Percentiles rank a stretch among this genome's conserved stretches.
Evolutionary conservation across 2,113 vertebrate species (phyloP).

Genomic region (Grammomys dolichurus): DNA sequence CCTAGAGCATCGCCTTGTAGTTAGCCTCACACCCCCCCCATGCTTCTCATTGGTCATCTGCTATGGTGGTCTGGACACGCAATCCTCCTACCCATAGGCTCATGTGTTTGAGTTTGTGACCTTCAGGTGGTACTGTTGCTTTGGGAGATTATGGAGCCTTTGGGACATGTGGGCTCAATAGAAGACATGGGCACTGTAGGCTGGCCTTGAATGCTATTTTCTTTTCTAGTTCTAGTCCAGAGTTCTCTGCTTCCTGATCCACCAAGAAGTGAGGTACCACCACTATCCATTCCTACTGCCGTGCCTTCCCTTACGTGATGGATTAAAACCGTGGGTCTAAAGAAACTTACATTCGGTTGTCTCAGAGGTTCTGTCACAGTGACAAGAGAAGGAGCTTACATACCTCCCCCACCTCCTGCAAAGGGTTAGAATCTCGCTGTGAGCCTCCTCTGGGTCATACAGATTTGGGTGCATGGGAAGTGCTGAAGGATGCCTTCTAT

Average conservation of each 20-base stretch:
- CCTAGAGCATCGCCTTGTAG: neutral
- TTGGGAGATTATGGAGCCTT: neutral
- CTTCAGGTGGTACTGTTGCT: neutral
- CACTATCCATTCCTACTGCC: too few species aligned
- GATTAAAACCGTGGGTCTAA: neutral
- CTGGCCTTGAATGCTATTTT: neutral
- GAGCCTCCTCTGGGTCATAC: neutral
- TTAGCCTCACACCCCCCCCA: neutral
- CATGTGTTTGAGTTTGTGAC: neutral
- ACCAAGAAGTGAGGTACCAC: neutral
- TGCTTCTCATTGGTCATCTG: neutral
- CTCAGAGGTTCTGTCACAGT: neutral
- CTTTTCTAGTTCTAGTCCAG: neutral
- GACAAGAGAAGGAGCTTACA: neutral
- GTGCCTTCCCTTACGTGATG: neutral
- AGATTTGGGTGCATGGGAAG: neutral
- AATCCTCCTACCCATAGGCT: neutral
- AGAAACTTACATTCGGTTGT: neutral
- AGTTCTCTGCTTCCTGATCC: neutral
- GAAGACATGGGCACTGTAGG: neutral
- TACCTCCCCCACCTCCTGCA: neutral
- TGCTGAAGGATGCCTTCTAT: neutral
- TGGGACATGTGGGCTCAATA: neutral
- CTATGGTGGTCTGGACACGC: neutral
- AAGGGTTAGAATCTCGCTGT: neutral